Percentiles rank a stretch among this genome's conserved stretches.
Conservation (phyloP, 64 coral and sea anemone genomes). For the Actinia equina region DNA sequence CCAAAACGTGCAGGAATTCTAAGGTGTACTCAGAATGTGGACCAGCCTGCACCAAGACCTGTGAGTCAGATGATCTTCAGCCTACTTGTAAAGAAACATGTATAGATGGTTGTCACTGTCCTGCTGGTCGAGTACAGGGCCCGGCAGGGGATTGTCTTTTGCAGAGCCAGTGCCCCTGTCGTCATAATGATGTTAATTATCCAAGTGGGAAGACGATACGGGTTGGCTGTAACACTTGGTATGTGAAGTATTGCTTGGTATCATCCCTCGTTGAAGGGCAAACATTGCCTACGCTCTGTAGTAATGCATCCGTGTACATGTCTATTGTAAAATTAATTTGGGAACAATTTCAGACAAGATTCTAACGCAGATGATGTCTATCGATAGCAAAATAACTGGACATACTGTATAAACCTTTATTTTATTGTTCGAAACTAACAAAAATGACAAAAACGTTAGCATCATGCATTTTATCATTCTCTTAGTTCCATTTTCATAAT, state of each 20-base stretch:
- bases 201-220: slow-evolving; percentile 47
- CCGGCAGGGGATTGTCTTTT: slow-evolving; percentile 38
- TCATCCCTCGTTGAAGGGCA: too few relatives aligned
- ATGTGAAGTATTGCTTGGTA: not conserved
- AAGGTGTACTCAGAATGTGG: slow-evolving; percentile 65
- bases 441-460: too few relatives aligned
- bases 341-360: too few relatives aligned
- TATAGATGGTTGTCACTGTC: slow-evolving; percentile 69
- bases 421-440: too few relatives aligned
- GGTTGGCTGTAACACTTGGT: slow-evolving; percentile 66
- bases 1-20: slow-evolving; percentile 36
- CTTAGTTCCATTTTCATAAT: too few relatives aligned
- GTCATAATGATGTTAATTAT: slow-evolving; percentile 48
- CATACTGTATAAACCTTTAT: too few relatives aligned
- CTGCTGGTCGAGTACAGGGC: slow-evolving; percentile 43
- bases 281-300: too few relatives aligned
- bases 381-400: too few relatives aligned
- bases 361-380: too few relatives aligned
- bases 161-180: slow-evolving; percentile 51
- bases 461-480: too few relatives aligned
- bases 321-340: too few relatives aligned
- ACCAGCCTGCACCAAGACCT: slow-evolving; percentile 47
- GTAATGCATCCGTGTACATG: too few relatives aligned
- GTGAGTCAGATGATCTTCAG: slow-evolving; percentile 58
- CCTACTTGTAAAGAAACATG: slow-evolving; percentile 67